These are phyloP conservation scores for Phyllotreta cruciferae DNA, from an alignment of 2,888 invertebrate genomes.

Conservation along the genomic window DNA sequence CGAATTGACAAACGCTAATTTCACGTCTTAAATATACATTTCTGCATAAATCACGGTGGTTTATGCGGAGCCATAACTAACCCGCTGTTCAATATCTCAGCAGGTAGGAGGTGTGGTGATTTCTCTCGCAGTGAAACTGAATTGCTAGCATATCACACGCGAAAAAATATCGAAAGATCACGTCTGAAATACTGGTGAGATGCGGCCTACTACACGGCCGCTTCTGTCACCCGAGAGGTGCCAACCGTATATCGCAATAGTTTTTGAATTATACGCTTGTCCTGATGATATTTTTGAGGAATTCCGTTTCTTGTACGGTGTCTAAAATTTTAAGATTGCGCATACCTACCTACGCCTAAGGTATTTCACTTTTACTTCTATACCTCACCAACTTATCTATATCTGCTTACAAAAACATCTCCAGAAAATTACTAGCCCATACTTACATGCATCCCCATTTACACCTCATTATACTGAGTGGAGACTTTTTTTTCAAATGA, in stretches of 20 bases:
- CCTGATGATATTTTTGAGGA: not conserved
- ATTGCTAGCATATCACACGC: conserved; percentile 20
- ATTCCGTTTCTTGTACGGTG: too few relatives aligned
- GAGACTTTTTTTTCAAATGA: too few relatives aligned
- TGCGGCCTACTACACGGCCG: conserved; percentile 20
- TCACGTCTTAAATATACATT: conserved; percentile 12
- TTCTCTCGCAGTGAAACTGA: conserved; percentile 32
- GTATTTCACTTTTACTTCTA: too few relatives aligned
- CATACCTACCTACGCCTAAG: too few relatives aligned
- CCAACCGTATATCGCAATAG: not conserved
- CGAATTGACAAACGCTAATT: conserved; percentile 17
- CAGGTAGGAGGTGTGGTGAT: conserved; percentile 30
- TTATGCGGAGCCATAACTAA: conserved; percentile 25
- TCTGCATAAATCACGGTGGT: conserved; percentile 23
- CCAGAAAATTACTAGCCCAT: too few relatives aligned
- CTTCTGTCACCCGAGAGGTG: conserved; percentile 11
- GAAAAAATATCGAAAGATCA: conserved; percentile 17
- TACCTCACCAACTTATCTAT: too few relatives aligned
- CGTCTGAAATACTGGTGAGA: conserved; percentile 21
- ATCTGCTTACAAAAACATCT: too few relatives aligned
- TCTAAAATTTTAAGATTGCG: too few relatives aligned
- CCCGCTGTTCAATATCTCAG: conserved; percentile 32
- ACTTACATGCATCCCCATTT: too few relatives aligned
- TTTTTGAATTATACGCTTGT: not conserved
- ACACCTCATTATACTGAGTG: too few relatives aligned